Base-by-base conservation (phyloP, 1,140 invertebrate species). In the Drosophila athabasca region DNA sequence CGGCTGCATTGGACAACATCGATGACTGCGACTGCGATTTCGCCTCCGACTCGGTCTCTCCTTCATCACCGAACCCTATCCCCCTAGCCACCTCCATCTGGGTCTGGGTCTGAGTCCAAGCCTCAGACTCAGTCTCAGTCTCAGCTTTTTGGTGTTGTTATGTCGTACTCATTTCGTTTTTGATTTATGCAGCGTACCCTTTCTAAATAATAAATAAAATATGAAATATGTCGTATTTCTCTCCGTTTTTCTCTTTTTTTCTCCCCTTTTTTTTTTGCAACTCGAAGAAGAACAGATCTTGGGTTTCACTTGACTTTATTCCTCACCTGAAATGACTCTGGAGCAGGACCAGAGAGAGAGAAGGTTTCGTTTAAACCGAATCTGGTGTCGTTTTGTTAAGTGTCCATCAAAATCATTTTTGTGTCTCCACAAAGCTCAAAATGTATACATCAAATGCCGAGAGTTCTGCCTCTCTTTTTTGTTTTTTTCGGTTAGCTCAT, bases 171-270 rank as follows among this genome's bases (percentile, higher is more conserved):
- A 88, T 88, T 88, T 88, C 83, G 73, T 78, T 71, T 87, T 88
- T 88, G 83, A 88, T 88, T 88, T 88, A 88, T 88, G 83, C 83
- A 88, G 64, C 84, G 64, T 78, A 88, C 83, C 83, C 76, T 88
- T 88, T 88, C 83, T 88, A 88, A 88, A 88, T 88, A 88, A 88
- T 88, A 88, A 88, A 88, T 88, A 88, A 87, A 88, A 88, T 88
- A 88, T 88, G 83, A 88, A 83, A 88, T 83, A 88, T 88, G 83
- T 88, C 68, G 83, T 83, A 53, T 76, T 79, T 75, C 62, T 61
- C 46, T 24, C 35, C 51, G 44, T 43, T 13, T 52, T 62, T 39
- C 49, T 70, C 35, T 1, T 19, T 19, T 19, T 19, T 19, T 19
- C 17, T 19, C 35, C 11, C 35, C 17, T 24, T 59, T 68, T 58